phyloP scores from a whole-genome alignment of 2,888 invertebrate genomes.

The Norana najaformis region DNA sequence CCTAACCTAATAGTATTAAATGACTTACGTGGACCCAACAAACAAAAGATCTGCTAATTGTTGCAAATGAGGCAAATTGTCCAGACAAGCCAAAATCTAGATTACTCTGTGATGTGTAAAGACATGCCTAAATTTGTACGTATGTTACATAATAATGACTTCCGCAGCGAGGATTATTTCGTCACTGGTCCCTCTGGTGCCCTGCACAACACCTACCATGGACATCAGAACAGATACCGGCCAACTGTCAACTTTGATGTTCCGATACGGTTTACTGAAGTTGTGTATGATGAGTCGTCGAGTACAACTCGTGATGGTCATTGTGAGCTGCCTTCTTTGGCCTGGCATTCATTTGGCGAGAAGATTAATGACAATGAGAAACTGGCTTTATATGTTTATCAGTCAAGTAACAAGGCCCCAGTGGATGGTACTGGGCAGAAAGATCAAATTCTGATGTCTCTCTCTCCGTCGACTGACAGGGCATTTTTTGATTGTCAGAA shows the following conservation, averaged over 20 bases:
- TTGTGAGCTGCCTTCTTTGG: constrained; percentile 40
- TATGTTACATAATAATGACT: background rate
- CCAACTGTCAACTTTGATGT: constrained; percentile 56
- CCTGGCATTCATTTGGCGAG: background rate
- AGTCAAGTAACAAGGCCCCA: constrained; percentile 23
- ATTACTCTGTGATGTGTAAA: too few species aligned
- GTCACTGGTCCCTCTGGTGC: constrained; percentile 26
- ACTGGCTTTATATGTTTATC: constrained; percentile 36
- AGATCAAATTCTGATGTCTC: constrained; percentile 41
- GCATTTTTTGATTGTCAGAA: constrained; percentile 48
- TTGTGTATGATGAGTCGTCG: background rate
- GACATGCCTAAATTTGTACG: too few species aligned
- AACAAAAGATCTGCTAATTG: background rate
- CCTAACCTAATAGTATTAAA: background rate
- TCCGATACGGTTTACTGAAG: constrained; percentile 53
- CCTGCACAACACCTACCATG: constrained; percentile 85
- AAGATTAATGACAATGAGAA: background rate
- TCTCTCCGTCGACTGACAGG: constrained; percentile 39
- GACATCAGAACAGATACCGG: constrained; percentile 70
- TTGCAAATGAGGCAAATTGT: too few species aligned
- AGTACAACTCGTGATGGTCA: constrained; percentile 34
- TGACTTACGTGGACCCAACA: background rate
- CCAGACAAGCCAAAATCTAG: too few species aligned
- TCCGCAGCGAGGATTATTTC: background rate
- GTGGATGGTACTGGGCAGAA: constrained; percentile 44